Conservation (phyloP, 2,888 invertebrate species). For the Ctena decussata region DNA sequence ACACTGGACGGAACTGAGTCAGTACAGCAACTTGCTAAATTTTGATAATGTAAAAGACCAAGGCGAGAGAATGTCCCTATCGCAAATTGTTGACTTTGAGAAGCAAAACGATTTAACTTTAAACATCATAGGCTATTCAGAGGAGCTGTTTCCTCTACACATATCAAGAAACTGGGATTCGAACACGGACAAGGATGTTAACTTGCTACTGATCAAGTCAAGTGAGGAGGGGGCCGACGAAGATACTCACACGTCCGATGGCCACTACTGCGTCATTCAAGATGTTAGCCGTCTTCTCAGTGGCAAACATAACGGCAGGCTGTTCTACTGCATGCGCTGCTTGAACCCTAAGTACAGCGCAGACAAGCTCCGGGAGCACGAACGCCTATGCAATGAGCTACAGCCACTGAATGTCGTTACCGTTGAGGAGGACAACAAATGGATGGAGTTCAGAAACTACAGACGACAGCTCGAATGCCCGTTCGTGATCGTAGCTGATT, state of each 20-base stretch:
- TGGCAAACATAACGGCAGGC: not conserved
- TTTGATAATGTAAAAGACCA: not conserved
- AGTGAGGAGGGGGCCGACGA: not conserved
- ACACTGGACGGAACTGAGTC: not conserved
- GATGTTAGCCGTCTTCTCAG: not conserved
- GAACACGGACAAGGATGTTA: not conserved
- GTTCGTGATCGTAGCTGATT: constrained; percentile 9
- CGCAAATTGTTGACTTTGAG: not conserved
- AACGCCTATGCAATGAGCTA: not conserved
- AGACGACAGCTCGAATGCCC: not conserved
- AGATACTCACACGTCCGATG: not conserved
- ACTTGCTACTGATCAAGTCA: not conserved
- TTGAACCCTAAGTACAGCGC: not conserved
- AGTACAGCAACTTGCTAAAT: not conserved
- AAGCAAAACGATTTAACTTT: not conserved
- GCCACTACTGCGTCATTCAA: not conserved
- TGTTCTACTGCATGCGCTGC: not conserved
- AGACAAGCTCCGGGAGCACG: not conserved
- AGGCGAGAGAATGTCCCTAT: not conserved
- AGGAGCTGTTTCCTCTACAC: not conserved
- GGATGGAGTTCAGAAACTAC: constrained; percentile 8
- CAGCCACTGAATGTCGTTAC: not conserved
- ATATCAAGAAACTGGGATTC: not conserved
- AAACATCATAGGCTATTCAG: not conserved
- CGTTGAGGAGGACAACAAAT: not conserved